Percentiles rank a stretch among this genome's conserved stretches.
Evolutionary conservation across 2,888 invertebrate genomes (phyloP).

Genomic region (Morpho achilles): DNA sequence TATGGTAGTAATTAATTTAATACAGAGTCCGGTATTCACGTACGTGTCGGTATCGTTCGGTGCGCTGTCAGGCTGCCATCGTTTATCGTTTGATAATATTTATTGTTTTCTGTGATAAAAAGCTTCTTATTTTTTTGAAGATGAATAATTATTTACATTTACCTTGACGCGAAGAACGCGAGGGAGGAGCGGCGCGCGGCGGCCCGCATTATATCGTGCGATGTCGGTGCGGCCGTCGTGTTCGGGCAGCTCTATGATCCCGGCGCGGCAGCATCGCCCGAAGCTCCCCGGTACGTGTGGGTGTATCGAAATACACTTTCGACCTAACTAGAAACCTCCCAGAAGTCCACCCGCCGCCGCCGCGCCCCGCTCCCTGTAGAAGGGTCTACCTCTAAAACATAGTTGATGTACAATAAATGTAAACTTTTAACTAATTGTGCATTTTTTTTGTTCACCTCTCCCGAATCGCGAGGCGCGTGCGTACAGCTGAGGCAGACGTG

Average conservation of each 20-base stretch:
- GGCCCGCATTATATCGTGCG: neutral
- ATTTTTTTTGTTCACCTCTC: conserved; percentile 35
- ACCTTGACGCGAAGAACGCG: neutral
- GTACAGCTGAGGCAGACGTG: no score
- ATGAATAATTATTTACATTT: conserved; percentile 23
- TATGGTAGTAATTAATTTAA: neutral
- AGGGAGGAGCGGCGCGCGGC: neutral
- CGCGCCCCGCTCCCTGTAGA: conserved; percentile 73
- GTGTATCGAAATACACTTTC: conserved; percentile 9
- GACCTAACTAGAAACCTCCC: neutral
- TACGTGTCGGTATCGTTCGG: conserved; percentile 24
- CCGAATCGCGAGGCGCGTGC: neutral
- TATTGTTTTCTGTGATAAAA: conserved; percentile 74
- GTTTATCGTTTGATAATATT: conserved; percentile 53
- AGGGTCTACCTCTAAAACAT: conserved; percentile 78
- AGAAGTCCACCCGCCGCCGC: conserved; percentile 15
- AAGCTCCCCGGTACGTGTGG: neutral
- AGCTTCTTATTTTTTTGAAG: conserved; percentile 35
- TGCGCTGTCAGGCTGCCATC: conserved; percentile 64
- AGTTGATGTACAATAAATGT: conserved; percentile 76
- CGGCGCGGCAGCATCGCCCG: neutral
- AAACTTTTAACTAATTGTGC: conserved; percentile 66
- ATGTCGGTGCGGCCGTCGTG: no score
- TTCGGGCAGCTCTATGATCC: no score
- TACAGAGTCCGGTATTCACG: conserved; percentile 35